Evolutionary conservation across 2,113 vertebrate genomes (phyloP).

Genomic region (Casuarius casuarius): DNA sequence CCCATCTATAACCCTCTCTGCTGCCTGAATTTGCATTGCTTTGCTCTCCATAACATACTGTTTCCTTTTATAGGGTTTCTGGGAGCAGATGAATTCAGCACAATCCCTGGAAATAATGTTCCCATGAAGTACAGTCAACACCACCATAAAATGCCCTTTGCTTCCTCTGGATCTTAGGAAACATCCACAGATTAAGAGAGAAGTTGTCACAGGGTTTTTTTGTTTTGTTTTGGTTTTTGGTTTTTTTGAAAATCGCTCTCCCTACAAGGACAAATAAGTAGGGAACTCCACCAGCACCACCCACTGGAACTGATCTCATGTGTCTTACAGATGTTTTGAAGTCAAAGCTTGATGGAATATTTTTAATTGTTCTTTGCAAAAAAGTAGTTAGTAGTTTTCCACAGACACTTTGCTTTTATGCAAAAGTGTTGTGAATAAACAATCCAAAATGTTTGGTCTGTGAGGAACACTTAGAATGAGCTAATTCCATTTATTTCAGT

Average conservation of each 20-base stretch:
- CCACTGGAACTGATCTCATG: neutral
- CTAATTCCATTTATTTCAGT: neutral
- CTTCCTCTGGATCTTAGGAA: neutral
- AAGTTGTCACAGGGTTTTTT: neutral
- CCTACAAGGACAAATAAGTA: neutral
- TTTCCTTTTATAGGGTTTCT: neutral
- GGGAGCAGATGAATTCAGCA: neutral
- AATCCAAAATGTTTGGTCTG: neutral
- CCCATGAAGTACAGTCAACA: neutral
- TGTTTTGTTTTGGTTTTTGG: too few relatives aligned
- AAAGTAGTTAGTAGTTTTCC: neutral
- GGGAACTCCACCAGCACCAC: neutral
- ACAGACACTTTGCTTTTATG: neutral
- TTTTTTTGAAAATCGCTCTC: neutral
- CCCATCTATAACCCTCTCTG: neutral
- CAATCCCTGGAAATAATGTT: neutral
- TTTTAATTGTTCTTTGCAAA: neutral
- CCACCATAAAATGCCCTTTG: neutral
- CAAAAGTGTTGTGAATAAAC: neutral
- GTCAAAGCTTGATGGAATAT: neutral
- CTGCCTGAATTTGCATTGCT: rapidly evolving
- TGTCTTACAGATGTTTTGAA: neutral
- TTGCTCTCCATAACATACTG: neutral
- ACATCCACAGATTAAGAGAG: neutral
- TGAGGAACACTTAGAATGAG: neutral